Evolutionary conservation across 2,113 vertebrate genomes (phyloP), one percentile per base, ranked within the genome.

Genomic region (Elanus axillaris): DNA sequence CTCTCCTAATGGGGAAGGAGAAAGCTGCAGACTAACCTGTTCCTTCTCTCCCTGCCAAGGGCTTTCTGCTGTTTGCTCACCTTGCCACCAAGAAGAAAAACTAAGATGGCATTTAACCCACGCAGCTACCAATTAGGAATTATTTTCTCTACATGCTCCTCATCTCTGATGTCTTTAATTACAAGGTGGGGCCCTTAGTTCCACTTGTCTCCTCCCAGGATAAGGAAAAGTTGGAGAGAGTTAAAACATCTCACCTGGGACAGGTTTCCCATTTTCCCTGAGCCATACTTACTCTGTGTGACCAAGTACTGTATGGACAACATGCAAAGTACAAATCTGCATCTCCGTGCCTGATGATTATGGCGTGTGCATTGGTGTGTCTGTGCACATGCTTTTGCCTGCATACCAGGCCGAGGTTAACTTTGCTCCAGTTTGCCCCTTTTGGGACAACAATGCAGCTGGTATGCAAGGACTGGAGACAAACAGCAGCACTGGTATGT

Each of bases 381-480:
- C 92, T 36, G 63, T 8, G 1, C 48, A 3, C 1, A 1, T 59
- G 64, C 32, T 75, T 20, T 13, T 55, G 56, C 66, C 85, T n/a
- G 20, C 66, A 48, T 31, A 32, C 67, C 86, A 93, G 75, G 11
- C 58, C 66, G 43, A 62, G 10, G 29, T 71, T 47, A 43, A 58
- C 86, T 75, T 38, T 72, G 87, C 77, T 48, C 56, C 71, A 84
- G 67, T 72, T 90, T 80, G 42, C 67, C 60, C 56, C 62, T 82
- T 76, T 67, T 1, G 11, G 78, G 29, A 42, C 53, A 64, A 18
- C 0, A 0, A 47, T 25, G 43, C 0, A 3, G 20, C 27, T 77
- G 56, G 45, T 60, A 71, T 48, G 69, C 22, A 42, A 62, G 53
- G n/a, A 23, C 32, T 40, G 63, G 45, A 83, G 64, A 36, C 38